Evolutionary conservation across 2,888 invertebrate genomes (phyloP), one percentile per base, ranked within the genome.

Genomic region (Cecidostiba fungosa): DNA sequence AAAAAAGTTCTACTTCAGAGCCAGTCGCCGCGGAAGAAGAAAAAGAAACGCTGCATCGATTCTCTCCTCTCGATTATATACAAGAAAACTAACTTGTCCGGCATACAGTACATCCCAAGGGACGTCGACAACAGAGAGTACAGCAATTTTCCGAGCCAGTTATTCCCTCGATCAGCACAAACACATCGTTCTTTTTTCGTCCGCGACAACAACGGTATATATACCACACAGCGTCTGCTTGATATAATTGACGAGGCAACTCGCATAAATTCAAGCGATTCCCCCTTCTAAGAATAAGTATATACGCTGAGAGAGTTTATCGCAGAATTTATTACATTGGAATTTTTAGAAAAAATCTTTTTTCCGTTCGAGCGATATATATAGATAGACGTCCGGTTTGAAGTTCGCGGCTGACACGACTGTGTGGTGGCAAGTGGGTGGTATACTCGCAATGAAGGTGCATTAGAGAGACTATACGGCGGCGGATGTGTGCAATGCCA

Each of bases 401-500:
- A 66, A 29, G 54, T 54, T 54, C 54, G 54, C 54, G 54, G n/a
- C 19, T 10, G 19, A n/a, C n/a, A n/a, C n/a, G n/a, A n/a, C n/a
- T 10, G 16, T 47, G 47, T 16, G 4, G 26, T 1, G 12, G 16
- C 66, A 66, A 66, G 79, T 80, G 79, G 54, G 54, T 54, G 72
- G 16, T 32, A 10, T 29, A 62, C 47, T 10, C 59, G 59, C 81
- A 74, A 81, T 74, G 81, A 81, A 74, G 81, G 74, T 81, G 74
- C 81, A 81, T 81, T 81, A 81, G 59, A 59, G 32, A 29, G n/a
- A 32, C 32, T 47, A 2, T 12, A 26, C 50, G 62, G 2, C 47
- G 43, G 78, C 84, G 84, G 78, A 76, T 80, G 79, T 79, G 73
- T 74, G 54, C 54, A 79, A 79, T 70, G 70, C 43, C 69, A 84